Percentiles rank a stretch among this genome's conserved stretches.
Evolutionary conservation across 2,113 vertebrate species (phyloP).

Genomic region (Leptobrachium leishanense): DNA sequence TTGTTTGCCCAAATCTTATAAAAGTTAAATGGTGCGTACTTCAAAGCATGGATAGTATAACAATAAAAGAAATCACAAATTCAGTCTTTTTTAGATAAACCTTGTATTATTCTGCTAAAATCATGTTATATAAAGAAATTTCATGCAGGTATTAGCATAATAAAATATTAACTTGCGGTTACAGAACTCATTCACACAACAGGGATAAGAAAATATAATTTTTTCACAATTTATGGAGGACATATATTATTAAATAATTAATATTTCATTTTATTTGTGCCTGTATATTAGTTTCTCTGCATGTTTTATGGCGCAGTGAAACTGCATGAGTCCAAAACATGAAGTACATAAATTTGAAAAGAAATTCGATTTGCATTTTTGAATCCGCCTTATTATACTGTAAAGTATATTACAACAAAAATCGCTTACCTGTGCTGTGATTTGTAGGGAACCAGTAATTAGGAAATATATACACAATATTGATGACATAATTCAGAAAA

Average conservation of each 20-base stretch:
- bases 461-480: neutral
- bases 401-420: neutral
- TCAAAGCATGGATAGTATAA: no score
- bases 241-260: conserved; percentile 9
- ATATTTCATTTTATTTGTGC: conserved; percentile 12
- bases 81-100: no score
- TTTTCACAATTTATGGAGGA: neutral
- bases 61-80: no score
- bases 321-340: neutral
- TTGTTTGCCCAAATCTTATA: no score
- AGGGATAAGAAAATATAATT: neutral
- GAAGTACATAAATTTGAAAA: conserved; percentile 33
- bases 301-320: conserved; percentile 15
- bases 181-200: neutral
- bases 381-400: neutral
- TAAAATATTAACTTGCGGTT: neutral
- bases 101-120: no score
- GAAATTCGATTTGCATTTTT: conserved; percentile 23
- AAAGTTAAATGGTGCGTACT: no score
- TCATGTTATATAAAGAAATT: no score
- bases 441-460: conserved; percentile 7
- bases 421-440: no score
- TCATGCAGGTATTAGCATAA: neutral
- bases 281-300: neutral
- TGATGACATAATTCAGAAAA: conserved; percentile 11